Conservation (phyloP, 2,797 vertebrate species). For the Hydrocynus forskahlii region DNA sequence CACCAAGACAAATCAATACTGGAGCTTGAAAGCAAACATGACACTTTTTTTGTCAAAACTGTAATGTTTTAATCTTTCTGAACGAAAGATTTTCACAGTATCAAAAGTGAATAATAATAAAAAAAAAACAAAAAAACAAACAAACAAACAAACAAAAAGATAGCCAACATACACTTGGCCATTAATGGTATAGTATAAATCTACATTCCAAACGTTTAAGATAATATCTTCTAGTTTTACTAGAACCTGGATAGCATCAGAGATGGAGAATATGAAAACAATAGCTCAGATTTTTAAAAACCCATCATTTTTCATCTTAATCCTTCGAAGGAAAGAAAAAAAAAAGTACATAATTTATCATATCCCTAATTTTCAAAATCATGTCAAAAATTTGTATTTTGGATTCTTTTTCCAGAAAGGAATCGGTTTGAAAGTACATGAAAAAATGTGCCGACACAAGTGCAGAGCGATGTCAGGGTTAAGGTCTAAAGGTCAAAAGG, state of each 20-base stretch:
- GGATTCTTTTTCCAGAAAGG: slow-evolving; percentile 56
- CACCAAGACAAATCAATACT: neutral
- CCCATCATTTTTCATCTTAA: slow-evolving; percentile 54
- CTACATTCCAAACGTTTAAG: slow-evolving; percentile 85
- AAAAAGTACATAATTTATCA: slow-evolving; percentile 59
- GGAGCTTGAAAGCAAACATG: slow-evolving; percentile 68
- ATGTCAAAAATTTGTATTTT: slow-evolving; percentile 46
- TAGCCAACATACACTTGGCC: slow-evolving; percentile 84
- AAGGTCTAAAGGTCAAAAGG: neutral
- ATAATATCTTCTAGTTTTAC: slow-evolving; percentile 80
- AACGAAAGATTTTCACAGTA: slow-evolving; percentile 97
- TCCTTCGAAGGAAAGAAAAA: slow-evolving; percentile 59
- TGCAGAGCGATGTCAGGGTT: slow-evolving; percentile 50
- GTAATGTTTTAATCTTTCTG: slow-evolving; percentile 91
- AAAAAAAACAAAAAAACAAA: slow-evolving; percentile 57
- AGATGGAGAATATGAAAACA: slow-evolving; percentile 75
- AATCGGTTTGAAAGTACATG: slow-evolving; percentile 55
- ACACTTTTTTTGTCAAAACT: slow-evolving; percentile 83
- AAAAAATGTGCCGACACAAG: slow-evolving; percentile 50
- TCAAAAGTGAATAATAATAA: slow-evolving; percentile 90
- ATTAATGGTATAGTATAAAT: slow-evolving; percentile 85
- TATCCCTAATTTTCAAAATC: slow-evolving; percentile 60
- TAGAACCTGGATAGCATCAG: slow-evolving; percentile 87
- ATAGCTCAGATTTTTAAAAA: slow-evolving; percentile 66
- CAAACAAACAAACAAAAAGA: slow-evolving; percentile 57